Evolutionary conservation across 2,797 vertebrate genomes (phyloP), one percentile per base, ranked within the genome.

Genomic region (Eulemur coronatus): DNA sequence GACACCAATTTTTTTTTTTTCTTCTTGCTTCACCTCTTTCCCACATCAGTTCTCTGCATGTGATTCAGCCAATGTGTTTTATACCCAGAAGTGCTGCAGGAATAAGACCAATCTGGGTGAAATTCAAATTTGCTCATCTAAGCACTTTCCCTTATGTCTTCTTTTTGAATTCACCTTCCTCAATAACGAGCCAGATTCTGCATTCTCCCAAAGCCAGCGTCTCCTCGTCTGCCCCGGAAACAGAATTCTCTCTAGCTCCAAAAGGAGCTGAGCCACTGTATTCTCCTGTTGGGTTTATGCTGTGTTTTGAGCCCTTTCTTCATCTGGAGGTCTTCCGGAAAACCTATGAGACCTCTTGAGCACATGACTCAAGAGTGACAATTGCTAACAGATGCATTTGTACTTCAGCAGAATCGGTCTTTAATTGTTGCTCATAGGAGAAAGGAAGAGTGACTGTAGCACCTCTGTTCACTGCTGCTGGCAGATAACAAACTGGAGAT

Each of bases 381-480:
- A 33, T 79, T 52, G 61, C 80, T 78, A 84, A 50, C n/a, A 91
- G 87, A 78, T 22, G 69, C 76, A 11, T 96, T 96, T 91, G 84
- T 95, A 79, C 81, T 96, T 26, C 3, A 70, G 95, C 28, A 95
- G 94, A 90, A 9, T 13, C 52, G 94, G 96, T 41, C 89, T 97
- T 96, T 97, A 97, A 96, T 88, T 91, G 92, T 89, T 78, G 72
- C 91, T 98, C 20, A 17, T 17, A 79, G 63, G 96, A 95, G 96
- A 87, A 73, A 96, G 80, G 48, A 94, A 61, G 55, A 10, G 48
- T 1, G 11, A 75, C 89, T 46, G 41, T 28, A 87, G 97, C 86
- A 78, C 13, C 18, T 43, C 80, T 35, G 80, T 38, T 94, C 82
- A 0, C 90, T 55, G 79, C 28, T 28, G 88, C 97, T 89, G 97